Evolutionary conservation across 2,797 vertebrate species (phyloP).

Genomic region (Oceanodroma leucorhoa): DNA sequence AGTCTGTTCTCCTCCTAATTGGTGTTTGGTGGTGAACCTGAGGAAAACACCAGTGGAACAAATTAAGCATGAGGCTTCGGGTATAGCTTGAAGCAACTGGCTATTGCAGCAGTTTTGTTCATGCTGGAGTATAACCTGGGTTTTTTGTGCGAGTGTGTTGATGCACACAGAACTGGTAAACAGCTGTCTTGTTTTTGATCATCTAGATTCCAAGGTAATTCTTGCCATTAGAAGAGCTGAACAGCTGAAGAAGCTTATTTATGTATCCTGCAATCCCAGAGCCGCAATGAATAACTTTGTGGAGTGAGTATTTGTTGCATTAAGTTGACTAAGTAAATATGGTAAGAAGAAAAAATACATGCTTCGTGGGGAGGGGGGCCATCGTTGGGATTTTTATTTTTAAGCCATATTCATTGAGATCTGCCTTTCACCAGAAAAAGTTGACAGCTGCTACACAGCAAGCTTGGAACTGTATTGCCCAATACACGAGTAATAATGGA

Average conservation of each 20-base stretch:
- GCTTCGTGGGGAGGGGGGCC: accelerated
- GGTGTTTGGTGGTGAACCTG: background rate
- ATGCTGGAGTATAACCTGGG: background rate
- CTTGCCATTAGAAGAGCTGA: conserved; percentile 91
- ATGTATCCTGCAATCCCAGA: conserved; percentile 93
- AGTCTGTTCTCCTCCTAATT: background rate
- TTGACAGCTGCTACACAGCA: background rate
- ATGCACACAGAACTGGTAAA: background rate
- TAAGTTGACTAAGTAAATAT: background rate
- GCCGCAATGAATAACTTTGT: conserved; percentile 96
- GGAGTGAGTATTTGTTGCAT: conserved; percentile 83
- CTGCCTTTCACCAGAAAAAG: background rate
- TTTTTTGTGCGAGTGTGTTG: background rate
- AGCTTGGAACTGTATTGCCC: background rate
- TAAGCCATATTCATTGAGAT: background rate
- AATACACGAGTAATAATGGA: accelerated
- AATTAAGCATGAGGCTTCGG: background rate
- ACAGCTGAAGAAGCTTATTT: conserved; percentile 90
- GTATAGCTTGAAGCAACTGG: background rate
- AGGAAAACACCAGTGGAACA: background rate
- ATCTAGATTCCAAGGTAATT: conserved; percentile 92
- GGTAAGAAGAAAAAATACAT: accelerated
- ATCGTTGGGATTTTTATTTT: accelerated
- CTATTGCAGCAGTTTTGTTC: background rate
- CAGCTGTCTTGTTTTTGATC: background rate